These are phyloP conservation scores for Puntigrus tetrazona DNA, from an alignment of 2,113 vertebrate genomes.

Conservation along the genomic window DNA sequence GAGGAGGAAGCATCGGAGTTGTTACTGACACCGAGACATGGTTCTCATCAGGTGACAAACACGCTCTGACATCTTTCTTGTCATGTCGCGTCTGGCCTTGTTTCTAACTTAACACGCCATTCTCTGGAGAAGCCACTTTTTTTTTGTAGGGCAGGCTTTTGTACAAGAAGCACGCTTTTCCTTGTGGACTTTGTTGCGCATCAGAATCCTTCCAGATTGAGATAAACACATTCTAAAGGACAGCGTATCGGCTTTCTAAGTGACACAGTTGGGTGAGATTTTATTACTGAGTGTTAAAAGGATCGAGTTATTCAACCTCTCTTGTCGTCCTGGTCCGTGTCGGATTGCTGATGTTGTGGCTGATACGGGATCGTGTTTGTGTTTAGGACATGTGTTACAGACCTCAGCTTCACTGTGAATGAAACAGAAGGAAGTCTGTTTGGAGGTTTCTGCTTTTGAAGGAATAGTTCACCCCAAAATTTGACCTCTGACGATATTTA, in stretches of 20 bases:
- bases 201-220: conserved; percentile 27
- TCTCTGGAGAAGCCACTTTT: conserved; percentile 5
- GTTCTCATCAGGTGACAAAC: conserved; percentile 42
- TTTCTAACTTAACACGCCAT: conserved; percentile 26
- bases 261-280: conserved; percentile 64
- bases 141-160: conserved; percentile 13
- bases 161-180: conserved; percentile 13
- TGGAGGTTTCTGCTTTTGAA: neutral
- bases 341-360: conserved; percentile 65
- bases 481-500: neutral
- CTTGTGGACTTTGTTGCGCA: conserved; percentile 45
- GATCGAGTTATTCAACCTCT: conserved; percentile 62
- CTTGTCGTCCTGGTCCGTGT: conserved; percentile 61
- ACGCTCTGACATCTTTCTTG: conserved; percentile 50
- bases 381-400: conserved; percentile 17
- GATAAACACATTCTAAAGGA: conserved; percentile 53
- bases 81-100: conserved; percentile 26
- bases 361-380: conserved; percentile 56
- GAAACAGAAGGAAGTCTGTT: neutral
- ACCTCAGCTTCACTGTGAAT: conserved; percentile 2
- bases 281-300: conserved; percentile 64
- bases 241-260: conserved; percentile 58
- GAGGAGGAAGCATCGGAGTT: neutral
- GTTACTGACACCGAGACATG: conserved; percentile 35
- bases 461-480: neutral